These are phyloP conservation scores for Idaea biselata DNA, from an alignment of 2,888 invertebrate species.

Conservation along the genomic window DNA sequence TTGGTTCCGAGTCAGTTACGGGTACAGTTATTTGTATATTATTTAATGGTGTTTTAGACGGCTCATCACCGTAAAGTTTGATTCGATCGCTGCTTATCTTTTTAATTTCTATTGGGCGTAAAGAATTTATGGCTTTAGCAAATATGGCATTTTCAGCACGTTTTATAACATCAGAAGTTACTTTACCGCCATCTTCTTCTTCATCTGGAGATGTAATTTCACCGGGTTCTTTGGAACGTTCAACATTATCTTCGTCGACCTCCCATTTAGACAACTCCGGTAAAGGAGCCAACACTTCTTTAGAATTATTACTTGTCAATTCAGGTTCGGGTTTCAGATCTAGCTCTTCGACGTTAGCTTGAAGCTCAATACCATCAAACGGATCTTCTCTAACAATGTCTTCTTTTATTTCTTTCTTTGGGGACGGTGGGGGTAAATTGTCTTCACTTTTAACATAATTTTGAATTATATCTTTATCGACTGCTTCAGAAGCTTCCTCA, in stretches of 20 bases:
- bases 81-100: conserved; percentile 86
- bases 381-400: conserved; percentile 74
- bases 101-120: conserved; percentile 88
- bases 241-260: conserved; percentile 81
- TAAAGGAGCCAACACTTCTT: conserved; percentile 85
- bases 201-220: conserved; percentile 72
- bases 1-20: conserved; percentile 61
- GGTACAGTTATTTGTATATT: conserved; percentile 81
- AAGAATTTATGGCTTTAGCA: conserved; percentile 91
- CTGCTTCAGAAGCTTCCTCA: conserved; percentile 75
- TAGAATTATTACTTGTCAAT: conserved; percentile 44
- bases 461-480: conserved; percentile 80
- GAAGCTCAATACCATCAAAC: conserved; percentile 81
- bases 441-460: conserved; percentile 75
- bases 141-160: conserved; percentile 95
- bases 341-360: conserved; percentile 78
- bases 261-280: conserved; percentile 96
- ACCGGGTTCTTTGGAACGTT: conserved; percentile 69
- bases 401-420: conserved; percentile 40
- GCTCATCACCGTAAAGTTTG: conserved; percentile 82
- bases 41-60: conserved; percentile 59
- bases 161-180: conserved; percentile 93
- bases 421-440: conserved; percentile 39
- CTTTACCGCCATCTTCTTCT: conserved; percentile 83
- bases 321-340: conserved; percentile 77